Conservation (phyloP, 2,113 vertebrate species). For the Harpagus bidentatus region DNA sequence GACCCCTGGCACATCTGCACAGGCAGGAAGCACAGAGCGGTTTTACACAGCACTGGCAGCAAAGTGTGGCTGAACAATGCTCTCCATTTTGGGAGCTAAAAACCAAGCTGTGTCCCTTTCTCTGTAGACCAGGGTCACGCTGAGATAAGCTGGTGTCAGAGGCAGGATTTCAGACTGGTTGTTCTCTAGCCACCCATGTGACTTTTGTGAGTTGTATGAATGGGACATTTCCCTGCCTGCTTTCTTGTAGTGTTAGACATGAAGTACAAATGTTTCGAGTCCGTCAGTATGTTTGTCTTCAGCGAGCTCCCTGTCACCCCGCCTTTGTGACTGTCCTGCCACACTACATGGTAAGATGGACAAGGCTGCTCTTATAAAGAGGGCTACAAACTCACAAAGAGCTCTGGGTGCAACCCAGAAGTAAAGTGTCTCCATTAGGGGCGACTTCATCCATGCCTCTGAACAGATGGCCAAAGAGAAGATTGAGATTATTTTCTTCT, state of each 20-base stretch:
- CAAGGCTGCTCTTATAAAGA: not conserved
- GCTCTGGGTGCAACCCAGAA: not conserved
- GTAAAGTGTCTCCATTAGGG: not conserved
- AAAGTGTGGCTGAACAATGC: not conserved
- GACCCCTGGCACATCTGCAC: not conserved
- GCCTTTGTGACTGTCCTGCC: not conserved
- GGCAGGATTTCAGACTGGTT: not conserved
- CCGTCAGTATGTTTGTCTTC: not conserved
- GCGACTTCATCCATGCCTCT: not conserved
- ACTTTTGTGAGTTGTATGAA: not conserved
- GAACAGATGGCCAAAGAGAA: not conserved
- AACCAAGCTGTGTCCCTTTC: not conserved
- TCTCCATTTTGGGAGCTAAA: not conserved
- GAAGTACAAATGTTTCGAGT: not conserved
- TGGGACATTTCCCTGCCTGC: not conserved
- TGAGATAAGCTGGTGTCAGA: not conserved
- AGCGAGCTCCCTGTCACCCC: not conserved
- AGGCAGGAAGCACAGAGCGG: not conserved
- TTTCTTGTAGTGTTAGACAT: not conserved
- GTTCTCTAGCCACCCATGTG: fast-evolving
- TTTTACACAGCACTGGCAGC: not conserved
- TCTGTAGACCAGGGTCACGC: not conserved
- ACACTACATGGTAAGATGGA: not conserved
- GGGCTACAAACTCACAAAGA: not conserved
- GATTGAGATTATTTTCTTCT: not conserved